Conservation (phyloP, 2,797 vertebrate genomes). For the Chloroceryle amazona region DNA sequence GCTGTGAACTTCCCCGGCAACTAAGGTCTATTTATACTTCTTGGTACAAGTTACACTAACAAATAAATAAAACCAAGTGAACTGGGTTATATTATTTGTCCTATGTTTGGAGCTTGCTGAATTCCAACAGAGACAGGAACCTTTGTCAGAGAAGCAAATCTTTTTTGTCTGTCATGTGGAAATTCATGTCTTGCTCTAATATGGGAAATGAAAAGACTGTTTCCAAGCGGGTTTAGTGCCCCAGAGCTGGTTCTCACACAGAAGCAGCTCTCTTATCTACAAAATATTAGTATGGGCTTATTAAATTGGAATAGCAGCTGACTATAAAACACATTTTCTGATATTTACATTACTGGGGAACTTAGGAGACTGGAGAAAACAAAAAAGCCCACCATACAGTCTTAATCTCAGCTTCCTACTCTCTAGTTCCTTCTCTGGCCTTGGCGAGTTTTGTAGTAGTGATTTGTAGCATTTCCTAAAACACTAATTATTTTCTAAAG, state of each 20-base stretch:
- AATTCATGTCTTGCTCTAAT: background rate
- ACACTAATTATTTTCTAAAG: background rate
- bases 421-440: background rate
- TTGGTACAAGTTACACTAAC: conserved; percentile 13
- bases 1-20: conserved; percentile 15
- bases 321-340: background rate
- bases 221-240: background rate
- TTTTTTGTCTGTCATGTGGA: background rate
- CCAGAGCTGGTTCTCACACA: background rate
- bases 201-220: background rate
- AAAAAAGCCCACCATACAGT: background rate
- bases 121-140: conserved; percentile 18
- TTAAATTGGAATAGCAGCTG: background rate
- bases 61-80: conserved; percentile 46
- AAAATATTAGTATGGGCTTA: background rate
- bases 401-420: background rate
- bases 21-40: conserved; percentile 44
- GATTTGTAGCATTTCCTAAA: conserved; percentile 5
- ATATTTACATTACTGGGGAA: background rate
- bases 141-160: background rate
- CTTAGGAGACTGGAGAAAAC: background rate
- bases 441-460: background rate
- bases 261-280: background rate
- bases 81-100: background rate
- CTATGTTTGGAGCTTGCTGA: background rate